phyloP scores from a whole-genome alignment of 1,140 invertebrate species.

The Reticulitermes speratus region DNA sequence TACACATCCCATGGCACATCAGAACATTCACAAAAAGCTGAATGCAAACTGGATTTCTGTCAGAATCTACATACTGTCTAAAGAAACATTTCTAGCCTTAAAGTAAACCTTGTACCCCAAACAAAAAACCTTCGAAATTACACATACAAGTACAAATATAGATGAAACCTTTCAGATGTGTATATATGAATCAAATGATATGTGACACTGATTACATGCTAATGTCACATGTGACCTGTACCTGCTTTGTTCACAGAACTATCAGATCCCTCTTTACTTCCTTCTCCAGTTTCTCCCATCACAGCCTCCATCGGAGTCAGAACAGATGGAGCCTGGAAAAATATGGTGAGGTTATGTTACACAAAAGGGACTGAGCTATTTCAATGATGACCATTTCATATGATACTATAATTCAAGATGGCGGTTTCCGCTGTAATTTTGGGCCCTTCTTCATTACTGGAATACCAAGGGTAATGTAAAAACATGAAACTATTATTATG shows the following conservation, averaged over 20 bases:
- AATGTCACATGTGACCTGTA: background rate
- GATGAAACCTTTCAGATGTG: no score
- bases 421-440: constrained; percentile 11
- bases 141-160: no score
- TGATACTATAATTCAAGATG: background rate
- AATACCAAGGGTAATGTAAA: background rate
- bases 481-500: background rate
- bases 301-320: constrained; percentile 27
- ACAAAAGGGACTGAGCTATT: background rate
- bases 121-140: no score
- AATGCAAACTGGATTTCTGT: no score
- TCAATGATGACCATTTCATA: background rate
- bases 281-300: constrained; percentile 26
- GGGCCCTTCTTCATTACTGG: background rate
- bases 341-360: constrained; percentile 8
- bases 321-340: background rate
- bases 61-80: no score
- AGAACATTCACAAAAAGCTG: no score
- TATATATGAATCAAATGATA: no score
- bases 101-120: no score
- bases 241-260: constrained; percentile 7
- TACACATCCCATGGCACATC: no score
- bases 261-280: background rate
- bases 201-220: no score
- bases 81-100: no score